Conservation (phyloP, 2,888 invertebrate species). For the Eucera pruinosa region DNA sequence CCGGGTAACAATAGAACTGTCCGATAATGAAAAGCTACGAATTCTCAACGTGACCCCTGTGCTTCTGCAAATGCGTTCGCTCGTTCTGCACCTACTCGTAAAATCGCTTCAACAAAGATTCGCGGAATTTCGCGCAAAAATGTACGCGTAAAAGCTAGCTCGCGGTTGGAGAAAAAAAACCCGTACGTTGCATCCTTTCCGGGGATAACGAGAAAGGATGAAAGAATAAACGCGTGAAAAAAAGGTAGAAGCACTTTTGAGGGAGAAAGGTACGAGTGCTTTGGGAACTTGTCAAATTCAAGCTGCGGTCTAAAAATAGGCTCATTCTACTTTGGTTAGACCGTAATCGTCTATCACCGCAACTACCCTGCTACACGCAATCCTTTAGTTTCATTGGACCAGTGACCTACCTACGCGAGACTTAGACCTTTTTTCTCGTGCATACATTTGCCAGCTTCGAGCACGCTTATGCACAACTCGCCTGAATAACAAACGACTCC, state of each 20-base stretch:
- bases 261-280: not conserved
- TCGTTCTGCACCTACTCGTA: not conserved
- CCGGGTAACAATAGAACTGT: constrained; percentile 57
- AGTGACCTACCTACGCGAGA: constrained; percentile 51
- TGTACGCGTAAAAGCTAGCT: too few relatives aligned
- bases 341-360: constrained; percentile 46
- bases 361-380: constrained; percentile 36
- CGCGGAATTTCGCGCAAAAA: not conserved
- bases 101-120: not conserved
- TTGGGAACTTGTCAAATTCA: constrained; percentile 43
- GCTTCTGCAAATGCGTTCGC: constrained; percentile 40
- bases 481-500: constrained; percentile 25
- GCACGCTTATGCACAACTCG: constrained; percentile 12
- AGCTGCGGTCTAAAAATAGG: constrained; percentile 44
- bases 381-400: constrained; percentile 60
- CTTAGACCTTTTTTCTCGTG: constrained; percentile 4
- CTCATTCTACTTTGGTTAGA: constrained; percentile 31
- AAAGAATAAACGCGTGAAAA: not conserved
- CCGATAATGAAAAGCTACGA: constrained; percentile 52
- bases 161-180: too few relatives aligned
- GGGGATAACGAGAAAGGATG: not conserved
- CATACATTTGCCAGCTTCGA: constrained; percentile 20
- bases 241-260: not conserved
- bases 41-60: constrained; percentile 30
- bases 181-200: too few relatives aligned